These are phyloP conservation scores for Pocillopora damicornis DNA, from an alignment of 64 coral and sea anemone species.

Conservation along the genomic window DNA sequence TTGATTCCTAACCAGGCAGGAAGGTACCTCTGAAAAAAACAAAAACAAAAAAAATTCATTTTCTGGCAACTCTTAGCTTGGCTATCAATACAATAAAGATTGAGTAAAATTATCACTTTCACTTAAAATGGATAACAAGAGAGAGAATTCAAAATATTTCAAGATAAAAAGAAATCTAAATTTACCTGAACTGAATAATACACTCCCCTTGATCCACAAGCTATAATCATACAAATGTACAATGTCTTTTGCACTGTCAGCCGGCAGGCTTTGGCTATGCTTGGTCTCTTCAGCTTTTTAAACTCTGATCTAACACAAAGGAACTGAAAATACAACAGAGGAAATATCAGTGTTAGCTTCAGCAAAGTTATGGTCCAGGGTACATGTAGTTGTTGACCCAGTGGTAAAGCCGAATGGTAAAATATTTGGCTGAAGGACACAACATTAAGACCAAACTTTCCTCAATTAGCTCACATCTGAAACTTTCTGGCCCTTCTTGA, in stretches of 20 bases:
- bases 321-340: slow-evolving; percentile 46
- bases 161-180: background rate
- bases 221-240: slow-evolving; percentile 88
- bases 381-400: no score
- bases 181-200: slow-evolving; percentile 91
- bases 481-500: no score
- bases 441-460: no score
- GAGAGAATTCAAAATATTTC: background rate
- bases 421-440: no score
- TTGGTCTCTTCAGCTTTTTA: slow-evolving; percentile 66
- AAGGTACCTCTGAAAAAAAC: slow-evolving; percentile 58
- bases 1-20: slow-evolving; percentile 67
- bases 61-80: background rate
- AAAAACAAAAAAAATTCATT: background rate
- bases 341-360: background rate
- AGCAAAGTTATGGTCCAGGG: background rate
- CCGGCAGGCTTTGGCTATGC: slow-evolving; percentile 78
- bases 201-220: slow-evolving; percentile 80
- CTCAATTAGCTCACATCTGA: no score
- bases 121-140: background rate
- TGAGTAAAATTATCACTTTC: background rate
- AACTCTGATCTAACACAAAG: slow-evolving; percentile 89
- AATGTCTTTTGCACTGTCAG: slow-evolving; percentile 91
- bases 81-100: background rate
- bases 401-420: no score